Base-by-base conservation (phyloP, 2,113 vertebrate species). In the Neotoma lepida region DNA sequence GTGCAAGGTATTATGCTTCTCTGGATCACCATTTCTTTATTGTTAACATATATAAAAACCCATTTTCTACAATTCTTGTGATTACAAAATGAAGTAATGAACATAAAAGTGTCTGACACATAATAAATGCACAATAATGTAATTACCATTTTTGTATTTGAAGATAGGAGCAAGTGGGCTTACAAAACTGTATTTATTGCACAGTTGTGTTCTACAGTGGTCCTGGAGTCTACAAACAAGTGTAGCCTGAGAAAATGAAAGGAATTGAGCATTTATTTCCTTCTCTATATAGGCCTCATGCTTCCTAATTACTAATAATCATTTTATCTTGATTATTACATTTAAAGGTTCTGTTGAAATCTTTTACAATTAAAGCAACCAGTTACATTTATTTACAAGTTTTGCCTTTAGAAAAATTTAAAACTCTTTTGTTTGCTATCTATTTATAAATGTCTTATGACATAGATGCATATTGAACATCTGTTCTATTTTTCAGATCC, bases 401-500 rank as follows among this genome's bases (percentile, higher is more conserved):
- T 92, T 7, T 95, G 20, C 26, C 41, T 94, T 90, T 82, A 54
- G 41, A 82, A 95, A 20, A 71, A 66, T 54, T 20, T 81, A 61
- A 73, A 82, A 13, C 8, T 13, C 18, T 82, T 87, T 93, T 80
- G 61, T 89, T 96, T 49, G 54, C 15, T 92, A 1, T 82, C 22
- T 85, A 33, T 39, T 95, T 44, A 76, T 81, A 82, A 70, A 86
- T 13, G 70, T 80, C 44, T 24, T 90, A 28, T 85, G 33, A 92
- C 90, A 18, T 9, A 86, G 20, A 13, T 92, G 49, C 84, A n/a
- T 14, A 73, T 71, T 95, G 9, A 30, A 4, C 49, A 77, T 81
- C 44, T 71, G 44, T 92, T 95, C 39, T 26, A 24, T 39, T 95
- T 94, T 95, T 92, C 76, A 82, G 56, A 90, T 94, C 26, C 86